These are phyloP conservation scores for Tychaedon coryphoeus DNA, from an alignment of 2,113 vertebrate species.

Conservation along the genomic window DNA sequence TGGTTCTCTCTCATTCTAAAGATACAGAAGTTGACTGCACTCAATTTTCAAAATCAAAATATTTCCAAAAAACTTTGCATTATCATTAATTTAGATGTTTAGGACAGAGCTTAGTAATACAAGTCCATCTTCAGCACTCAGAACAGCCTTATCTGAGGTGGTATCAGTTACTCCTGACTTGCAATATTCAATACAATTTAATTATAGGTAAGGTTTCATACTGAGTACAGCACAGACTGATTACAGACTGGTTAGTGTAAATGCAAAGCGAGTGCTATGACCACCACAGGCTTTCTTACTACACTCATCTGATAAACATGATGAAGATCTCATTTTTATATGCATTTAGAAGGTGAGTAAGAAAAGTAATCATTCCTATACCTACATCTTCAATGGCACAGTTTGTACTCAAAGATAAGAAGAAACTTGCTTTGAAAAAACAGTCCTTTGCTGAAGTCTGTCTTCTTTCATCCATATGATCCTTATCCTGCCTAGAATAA, in stretches of 20 bases:
- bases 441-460: not conserved
- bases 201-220: not conserved
- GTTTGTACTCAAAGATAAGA: not conserved
- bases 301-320: not conserved
- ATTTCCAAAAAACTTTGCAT: not conserved
- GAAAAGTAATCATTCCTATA: not conserved
- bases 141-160: not conserved
- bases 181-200: not conserved
- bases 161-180: not conserved
- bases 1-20: not conserved
- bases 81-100: not conserved
- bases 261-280: not conserved
- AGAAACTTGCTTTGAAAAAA: not conserved
- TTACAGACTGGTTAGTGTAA: not conserved
- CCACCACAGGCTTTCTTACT: not conserved
- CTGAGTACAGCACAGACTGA: not conserved
- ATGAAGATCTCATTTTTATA: not conserved
- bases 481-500: slow-evolving; percentile 15
- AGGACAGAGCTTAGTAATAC: not conserved
- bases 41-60: not conserved
- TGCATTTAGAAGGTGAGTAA: not conserved
- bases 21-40: not conserved
- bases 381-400: not conserved
- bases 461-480: slow-evolving; percentile 2
- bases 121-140: not conserved